Conservation (phyloP, 1,140 invertebrate genomes). For the Bilobella aurantiaca region DNA sequence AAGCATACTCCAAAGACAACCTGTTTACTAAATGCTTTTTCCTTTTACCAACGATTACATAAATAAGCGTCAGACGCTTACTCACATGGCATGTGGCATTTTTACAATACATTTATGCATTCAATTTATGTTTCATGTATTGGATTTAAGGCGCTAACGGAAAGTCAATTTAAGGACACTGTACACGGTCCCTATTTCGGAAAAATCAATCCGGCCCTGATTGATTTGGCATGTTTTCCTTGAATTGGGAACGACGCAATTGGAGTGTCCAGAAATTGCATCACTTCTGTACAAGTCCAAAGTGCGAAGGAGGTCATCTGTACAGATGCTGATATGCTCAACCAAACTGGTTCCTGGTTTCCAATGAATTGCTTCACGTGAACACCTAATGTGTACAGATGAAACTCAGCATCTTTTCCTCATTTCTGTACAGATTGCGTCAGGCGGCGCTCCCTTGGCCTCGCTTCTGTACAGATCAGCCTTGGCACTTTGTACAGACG, state of each 20-base stretch:
- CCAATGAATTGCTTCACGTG: neutral
- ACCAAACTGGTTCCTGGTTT: neutral
- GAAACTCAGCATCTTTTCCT: neutral
- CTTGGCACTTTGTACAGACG: too few species aligned
- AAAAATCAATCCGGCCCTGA: neutral
- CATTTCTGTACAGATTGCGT: neutral
- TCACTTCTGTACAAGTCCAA: constrained; percentile 5
- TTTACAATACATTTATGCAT: neutral
- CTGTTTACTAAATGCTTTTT: too few species aligned
- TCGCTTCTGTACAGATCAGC: neutral
- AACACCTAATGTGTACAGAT: neutral
- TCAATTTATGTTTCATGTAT: neutral
- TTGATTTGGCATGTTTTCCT: neutral
- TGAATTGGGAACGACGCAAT: neutral
- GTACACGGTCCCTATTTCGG: neutral
- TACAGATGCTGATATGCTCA: neutral
- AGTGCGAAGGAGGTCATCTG: neutral
- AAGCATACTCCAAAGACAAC: too few species aligned
- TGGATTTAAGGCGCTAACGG: too few species aligned
- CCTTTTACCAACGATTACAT: too few species aligned
- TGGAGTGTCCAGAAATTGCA: constrained; percentile 2
- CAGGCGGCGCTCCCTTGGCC: neutral
- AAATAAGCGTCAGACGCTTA: too few species aligned
- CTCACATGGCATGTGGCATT: neutral
- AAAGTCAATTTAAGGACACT: neutral